Percentiles rank a stretch among this genome's conserved stretches.
phyloP scores from a whole-genome alignment of 2,797 vertebrate genomes.

The Oophaga sylvatica region DNA sequence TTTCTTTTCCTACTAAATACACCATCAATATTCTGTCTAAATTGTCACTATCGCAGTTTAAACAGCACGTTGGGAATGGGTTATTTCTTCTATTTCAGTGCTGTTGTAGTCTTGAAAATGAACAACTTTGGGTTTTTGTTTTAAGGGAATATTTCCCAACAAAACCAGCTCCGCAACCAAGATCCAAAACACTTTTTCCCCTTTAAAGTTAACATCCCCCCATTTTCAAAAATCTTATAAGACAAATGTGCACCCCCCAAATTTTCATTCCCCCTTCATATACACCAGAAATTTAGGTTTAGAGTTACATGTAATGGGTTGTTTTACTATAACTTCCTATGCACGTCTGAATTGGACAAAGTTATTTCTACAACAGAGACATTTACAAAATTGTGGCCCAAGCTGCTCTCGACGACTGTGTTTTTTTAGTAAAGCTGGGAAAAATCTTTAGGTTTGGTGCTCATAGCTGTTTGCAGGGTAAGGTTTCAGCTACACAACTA shows the following conservation, averaged over 20 bases:
- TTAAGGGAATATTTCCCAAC: constrained; percentile 85
- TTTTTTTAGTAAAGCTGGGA: constrained; percentile 68
- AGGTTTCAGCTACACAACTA: neutral
- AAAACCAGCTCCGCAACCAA: constrained; percentile 94
- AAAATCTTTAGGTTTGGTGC: constrained; percentile 70
- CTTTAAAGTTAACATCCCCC: constrained; percentile 77
- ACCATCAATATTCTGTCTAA: neutral
- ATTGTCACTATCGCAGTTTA: constrained; percentile 75
- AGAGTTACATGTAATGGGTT: constrained; percentile 79
- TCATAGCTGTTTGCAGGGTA: constrained; percentile 67
- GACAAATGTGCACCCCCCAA: constrained; percentile 96
- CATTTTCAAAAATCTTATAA: constrained; percentile 80
- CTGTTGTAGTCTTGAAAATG: constrained; percentile 83
- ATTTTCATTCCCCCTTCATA: constrained; percentile 98
- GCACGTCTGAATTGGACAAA: neutral
- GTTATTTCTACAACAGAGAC: constrained; percentile 64
- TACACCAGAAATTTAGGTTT: constrained; percentile 92
- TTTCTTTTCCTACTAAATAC: constrained; percentile 64
- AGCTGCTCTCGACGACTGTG: constrained; percentile 66
- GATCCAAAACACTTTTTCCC: constrained; percentile 85
- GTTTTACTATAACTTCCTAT: constrained; percentile 79
- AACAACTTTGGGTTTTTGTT: constrained; percentile 73
- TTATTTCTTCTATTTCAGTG: constrained; percentile 90
- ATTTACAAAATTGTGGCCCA: constrained; percentile 35
- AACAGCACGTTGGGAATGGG: constrained; percentile 83